These are phyloP conservation scores for Andricus curvator DNA, from an alignment of 2,888 invertebrate species.

Conservation along the genomic window DNA sequence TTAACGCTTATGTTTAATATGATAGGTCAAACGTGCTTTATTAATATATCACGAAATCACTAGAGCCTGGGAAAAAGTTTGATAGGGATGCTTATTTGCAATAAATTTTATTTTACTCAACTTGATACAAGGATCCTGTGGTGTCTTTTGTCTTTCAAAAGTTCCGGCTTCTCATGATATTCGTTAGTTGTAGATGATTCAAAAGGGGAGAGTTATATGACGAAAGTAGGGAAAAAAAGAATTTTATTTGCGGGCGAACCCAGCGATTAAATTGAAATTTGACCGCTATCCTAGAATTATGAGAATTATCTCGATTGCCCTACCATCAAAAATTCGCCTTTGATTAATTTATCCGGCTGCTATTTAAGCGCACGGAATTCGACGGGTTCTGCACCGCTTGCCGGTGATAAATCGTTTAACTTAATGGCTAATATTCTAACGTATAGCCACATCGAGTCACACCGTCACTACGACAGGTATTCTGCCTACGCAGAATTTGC, in stretches of 20 bases:
- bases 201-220: constrained; percentile 26
- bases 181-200: constrained; percentile 15
- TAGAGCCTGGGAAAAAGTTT: background rate
- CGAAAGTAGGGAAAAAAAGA: constrained; percentile 20
- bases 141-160: background rate
- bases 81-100: too few relatives aligned
- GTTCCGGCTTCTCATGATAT: background rate
- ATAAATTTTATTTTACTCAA: background rate
- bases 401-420: constrained; percentile 44
- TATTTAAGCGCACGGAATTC: constrained; percentile 33
- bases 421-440: constrained; percentile 41
- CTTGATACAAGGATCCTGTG: background rate
- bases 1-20: constrained; percentile 29
- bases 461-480: constrained; percentile 6
- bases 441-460: constrained; percentile 29
- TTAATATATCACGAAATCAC: constrained; percentile 30
- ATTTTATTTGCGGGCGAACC: constrained; percentile 31
- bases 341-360: constrained; percentile 66
- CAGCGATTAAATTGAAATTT: constrained; percentile 42
- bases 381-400: constrained; percentile 13
- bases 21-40: constrained; percentile 20
- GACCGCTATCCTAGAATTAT: constrained; percentile 41
- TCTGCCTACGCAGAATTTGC: constrained; percentile 15
- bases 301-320: constrained; percentile 59
- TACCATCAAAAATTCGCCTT: constrained; percentile 65